Evolutionary conservation across 2,797 vertebrate genomes (phyloP).

Genomic region (Hozukius guyotensis): DNA sequence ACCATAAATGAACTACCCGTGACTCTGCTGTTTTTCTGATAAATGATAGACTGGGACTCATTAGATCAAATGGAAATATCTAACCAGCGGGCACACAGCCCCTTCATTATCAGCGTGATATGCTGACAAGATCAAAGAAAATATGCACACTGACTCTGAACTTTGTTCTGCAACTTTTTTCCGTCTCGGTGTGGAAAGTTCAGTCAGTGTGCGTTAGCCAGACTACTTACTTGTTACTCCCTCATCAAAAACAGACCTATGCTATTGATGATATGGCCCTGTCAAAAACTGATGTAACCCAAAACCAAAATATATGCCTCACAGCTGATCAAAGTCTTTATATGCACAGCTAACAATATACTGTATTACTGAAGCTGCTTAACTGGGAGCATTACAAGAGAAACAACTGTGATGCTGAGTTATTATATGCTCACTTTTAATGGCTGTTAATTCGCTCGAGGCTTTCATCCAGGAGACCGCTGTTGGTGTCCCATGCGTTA

Average conservation of each 20-base stretch:
- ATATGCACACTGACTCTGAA: constrained; percentile 29
- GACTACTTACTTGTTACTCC: constrained; percentile 41
- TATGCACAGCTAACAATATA: background rate
- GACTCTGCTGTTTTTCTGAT: constrained; percentile 15
- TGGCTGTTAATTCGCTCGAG: background rate
- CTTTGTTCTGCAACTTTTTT: constrained; percentile 46
- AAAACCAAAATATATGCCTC: constrained; percentile 41
- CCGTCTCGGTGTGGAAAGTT: constrained; percentile 23
- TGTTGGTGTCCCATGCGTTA: background rate
- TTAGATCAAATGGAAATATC: constrained; percentile 55
- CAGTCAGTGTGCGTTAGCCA: constrained; percentile 24
- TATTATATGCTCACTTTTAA: background rate
- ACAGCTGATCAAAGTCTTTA: constrained; percentile 53
- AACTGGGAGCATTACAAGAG: background rate
- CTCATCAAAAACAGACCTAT: constrained; percentile 48
- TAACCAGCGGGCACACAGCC: constrained; percentile 19
- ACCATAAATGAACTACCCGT: background rate
- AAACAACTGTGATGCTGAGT: background rate
- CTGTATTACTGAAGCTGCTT: background rate
- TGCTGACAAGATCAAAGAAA: constrained; percentile 63
- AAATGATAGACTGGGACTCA: constrained; percentile 25
- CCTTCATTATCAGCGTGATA: constrained; percentile 50
- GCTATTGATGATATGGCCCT: constrained; percentile 41
- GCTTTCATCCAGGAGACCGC: too few species aligned
- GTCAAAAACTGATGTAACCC: constrained; percentile 54